Base-by-base conservation (phyloP, 2,888 invertebrate species). In the Sialis fuliginosa region DNA sequence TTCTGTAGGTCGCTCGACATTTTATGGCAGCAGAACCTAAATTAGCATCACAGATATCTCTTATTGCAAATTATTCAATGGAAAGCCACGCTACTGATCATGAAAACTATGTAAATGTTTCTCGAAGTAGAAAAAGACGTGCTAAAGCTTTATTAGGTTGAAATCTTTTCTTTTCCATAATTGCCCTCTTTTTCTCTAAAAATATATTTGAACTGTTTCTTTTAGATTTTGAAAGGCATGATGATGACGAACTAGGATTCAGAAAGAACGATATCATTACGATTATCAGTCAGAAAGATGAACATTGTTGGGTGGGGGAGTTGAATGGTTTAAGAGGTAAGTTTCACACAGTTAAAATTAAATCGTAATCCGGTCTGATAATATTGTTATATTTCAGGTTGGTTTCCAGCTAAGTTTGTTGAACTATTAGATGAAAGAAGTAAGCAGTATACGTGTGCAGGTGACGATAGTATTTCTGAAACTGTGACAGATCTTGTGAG, bases 261-360 rank as follows among this genome's bases (percentile, higher is more conserved):
- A 77, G 95, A 46, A 96, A 93, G 66, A 97, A 98, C 70, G 97
- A 99, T 65, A 89, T 98, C 37, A 95, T 98, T 47, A 97, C 93
- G 45, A 90, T 98, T 41, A 81, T 96, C 31, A 95, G 92, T 59
- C 92, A 92, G 61, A 89, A 91, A 64, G 96, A 97, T 69, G 96
- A 97, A 60, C 95, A 97, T 62, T 97, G 96, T 64, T 97, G 96
- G 96, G 85, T 96, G 53, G 96, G 96, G 5, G 96, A 97, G 64
- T 65, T 97, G 43, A 96, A 96, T 70, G 96, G 96, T 0, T 68
- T 95, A 43, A 72, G 87, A 62, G 90, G 76, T 72, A 59, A 53
- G 47, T 47, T 12, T 37, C 34, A 13, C 10, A 6, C 6, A 39
- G 8, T 42, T 39, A 42, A 13, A 13, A 33, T 39, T 39, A 22